Evolutionary conservation across 2,888 invertebrate genomes (phyloP).

Genomic region (Mamestra brassicae): DNA sequence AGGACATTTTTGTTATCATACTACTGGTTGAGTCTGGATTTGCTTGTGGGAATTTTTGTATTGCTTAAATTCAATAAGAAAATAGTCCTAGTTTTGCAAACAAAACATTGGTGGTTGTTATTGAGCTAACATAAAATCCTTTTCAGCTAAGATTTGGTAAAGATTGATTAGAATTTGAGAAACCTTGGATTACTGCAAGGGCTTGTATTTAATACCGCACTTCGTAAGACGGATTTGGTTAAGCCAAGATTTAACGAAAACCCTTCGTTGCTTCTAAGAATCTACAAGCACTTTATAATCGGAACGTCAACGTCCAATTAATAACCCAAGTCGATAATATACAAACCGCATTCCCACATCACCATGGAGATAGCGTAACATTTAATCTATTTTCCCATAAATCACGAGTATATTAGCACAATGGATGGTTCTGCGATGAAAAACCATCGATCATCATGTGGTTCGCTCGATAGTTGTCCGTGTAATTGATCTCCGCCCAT

Average conservation of each 20-base stretch:
- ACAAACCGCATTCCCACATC: constrained; percentile 51
- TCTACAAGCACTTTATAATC: not conserved
- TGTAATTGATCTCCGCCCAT: constrained; percentile 53
- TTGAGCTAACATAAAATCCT: not conserved
- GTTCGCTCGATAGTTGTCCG: constrained; percentile 35
- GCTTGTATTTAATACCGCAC: too few relatives aligned
- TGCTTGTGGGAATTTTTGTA: not conserved
- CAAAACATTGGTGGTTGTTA: too few relatives aligned
- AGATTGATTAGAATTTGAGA: not conserved
- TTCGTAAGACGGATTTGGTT: too few relatives aligned
- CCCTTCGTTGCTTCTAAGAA: too few relatives aligned
- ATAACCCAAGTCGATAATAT: constrained; percentile 14
- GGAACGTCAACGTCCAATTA: constrained; percentile 37
- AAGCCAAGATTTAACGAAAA: too few relatives aligned
- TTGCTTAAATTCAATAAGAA: too few relatives aligned
- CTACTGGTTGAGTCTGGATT: constrained; percentile 13
- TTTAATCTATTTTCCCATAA: constrained; percentile 66
- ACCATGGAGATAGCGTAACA: constrained; percentile 38
- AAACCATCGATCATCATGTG: constrained; percentile 52
- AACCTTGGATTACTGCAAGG: too few relatives aligned
- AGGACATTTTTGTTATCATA: constrained; percentile 45
- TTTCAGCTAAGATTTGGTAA: not conserved
- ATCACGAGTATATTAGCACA: constrained; percentile 61
- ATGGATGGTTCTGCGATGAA: constrained; percentile 59
- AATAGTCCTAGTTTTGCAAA: too few relatives aligned